phyloP scores from a whole-genome alignment of 2,797 vertebrate species.

The Liasis olivaceus region DNA sequence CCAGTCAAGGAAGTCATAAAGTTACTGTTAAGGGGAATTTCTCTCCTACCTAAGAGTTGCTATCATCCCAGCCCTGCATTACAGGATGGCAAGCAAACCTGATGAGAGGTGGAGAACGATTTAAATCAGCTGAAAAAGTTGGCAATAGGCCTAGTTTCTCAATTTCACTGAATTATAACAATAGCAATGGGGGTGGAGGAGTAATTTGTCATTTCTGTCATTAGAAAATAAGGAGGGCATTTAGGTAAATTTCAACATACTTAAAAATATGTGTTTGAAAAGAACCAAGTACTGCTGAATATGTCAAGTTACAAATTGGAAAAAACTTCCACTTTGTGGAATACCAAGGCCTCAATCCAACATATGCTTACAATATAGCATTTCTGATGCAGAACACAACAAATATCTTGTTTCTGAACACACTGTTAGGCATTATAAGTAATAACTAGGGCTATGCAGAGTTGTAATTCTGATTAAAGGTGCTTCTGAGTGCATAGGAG shows the following conservation, averaged over 20 bases:
- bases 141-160: neutral
- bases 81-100: neutral
- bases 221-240: conserved; percentile 1
- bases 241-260: conserved; percentile 25
- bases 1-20: neutral
- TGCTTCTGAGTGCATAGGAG: neutral
- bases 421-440: neutral
- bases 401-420: neutral
- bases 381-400: neutral
- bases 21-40: neutral
- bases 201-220: no score
- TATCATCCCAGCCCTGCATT: neutral
- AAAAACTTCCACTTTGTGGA: neutral
- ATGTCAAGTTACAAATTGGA: conserved; percentile 14
- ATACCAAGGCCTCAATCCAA: neutral
- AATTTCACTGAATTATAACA: neutral
- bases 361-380: neutral
- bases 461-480: neutral
- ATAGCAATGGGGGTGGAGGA: no score
- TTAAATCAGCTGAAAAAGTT: neutral
- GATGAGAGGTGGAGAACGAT: neutral
- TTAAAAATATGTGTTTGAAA: conserved; percentile 3
- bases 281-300: conserved; percentile 8
- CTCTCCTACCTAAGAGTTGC: neutral
- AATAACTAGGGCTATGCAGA: neutral